Evolutionary conservation across 2,888 invertebrate species (phyloP), one percentile per base, ranked within the genome.

Genomic region (Anthophora plumipes): DNA sequence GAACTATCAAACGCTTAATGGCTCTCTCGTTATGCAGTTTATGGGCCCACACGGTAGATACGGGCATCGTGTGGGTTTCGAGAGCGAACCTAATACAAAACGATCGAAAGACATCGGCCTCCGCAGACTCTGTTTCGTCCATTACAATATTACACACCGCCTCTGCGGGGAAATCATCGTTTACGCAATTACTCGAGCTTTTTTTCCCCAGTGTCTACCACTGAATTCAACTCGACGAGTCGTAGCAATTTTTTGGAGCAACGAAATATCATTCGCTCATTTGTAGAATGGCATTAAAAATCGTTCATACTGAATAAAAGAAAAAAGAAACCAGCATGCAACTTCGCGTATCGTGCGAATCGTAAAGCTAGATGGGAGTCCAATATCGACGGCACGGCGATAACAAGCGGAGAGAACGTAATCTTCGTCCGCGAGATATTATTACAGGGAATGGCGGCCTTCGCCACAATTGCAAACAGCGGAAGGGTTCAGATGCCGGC

Each of bases 21-120:
- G 59, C 5, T 55, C 59, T 20, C 70, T 74, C 66, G 50, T 70
- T 77, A 71, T 64, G 63, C 64, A 25, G 39, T 69, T 83, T 75
- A 57, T 69, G 79, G n/a, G 69, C 55, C 71, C 64, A 72, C 79
- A 66, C 68, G 48, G 52, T 43, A 9, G 46, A 54, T 68, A 52
- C 68, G 61, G 46, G 52, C 48, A 57, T 22, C 61, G 83, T 70
- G 83, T 83, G 83, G 79, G 79, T 75, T 75, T 76, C 59, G 55
- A 71, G 69, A 63, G 48, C 57, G 68, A 48, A 59, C 14, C 70
- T 57, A 41, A 52, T 75, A 72, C 22, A 60, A 52, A 59, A 43
- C 66, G 63, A 69, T 55, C 82, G 69, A 73, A 82, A 78, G 73
- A 83, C 71, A 83, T 79, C 54, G 61, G 61, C 22, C 61, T 48